These are phyloP conservation scores for Desmodus rotundus DNA, from an alignment of 2,113 vertebrate genomes.

Conservation along the genomic window DNA sequence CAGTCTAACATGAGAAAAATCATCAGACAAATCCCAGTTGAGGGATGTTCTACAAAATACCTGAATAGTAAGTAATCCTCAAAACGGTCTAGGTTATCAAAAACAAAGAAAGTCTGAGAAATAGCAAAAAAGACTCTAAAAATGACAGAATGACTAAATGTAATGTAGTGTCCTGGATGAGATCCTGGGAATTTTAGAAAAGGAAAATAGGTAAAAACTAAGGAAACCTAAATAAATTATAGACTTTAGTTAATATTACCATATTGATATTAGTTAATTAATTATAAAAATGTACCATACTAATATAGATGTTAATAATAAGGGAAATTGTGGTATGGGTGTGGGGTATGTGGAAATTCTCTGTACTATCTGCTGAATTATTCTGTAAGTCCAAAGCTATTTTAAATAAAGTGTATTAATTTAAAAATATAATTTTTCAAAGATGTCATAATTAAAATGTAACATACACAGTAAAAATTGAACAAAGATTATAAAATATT, in stretches of 20 bases:
- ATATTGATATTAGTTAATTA: neutral
- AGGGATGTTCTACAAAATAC: neutral
- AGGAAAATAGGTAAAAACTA: neutral
- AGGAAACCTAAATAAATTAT: neutral
- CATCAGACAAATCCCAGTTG: neutral
- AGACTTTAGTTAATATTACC: neutral
- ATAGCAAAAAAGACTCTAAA: neutral
- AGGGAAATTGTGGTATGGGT: rapidly evolving
- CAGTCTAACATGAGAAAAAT: neutral
- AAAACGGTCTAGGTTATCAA: neutral
- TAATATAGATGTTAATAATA: neutral
- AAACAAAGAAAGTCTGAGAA: neutral
- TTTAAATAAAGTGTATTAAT: neutral
- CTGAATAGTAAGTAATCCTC: neutral
- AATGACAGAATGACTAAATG: neutral
- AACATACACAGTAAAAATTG: neutral
- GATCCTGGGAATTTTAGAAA: neutral
- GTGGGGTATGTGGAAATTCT: neutral
- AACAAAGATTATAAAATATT: neutral
- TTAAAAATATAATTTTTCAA: neutral
- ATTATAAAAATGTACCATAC: neutral
- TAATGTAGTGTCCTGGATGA: no score
- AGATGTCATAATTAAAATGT: neutral
- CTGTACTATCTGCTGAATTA: neutral
- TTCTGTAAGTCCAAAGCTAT: neutral